phyloP scores from a whole-genome alignment of 2,888 invertebrate species.

The Netelia fuscicornis region DNA sequence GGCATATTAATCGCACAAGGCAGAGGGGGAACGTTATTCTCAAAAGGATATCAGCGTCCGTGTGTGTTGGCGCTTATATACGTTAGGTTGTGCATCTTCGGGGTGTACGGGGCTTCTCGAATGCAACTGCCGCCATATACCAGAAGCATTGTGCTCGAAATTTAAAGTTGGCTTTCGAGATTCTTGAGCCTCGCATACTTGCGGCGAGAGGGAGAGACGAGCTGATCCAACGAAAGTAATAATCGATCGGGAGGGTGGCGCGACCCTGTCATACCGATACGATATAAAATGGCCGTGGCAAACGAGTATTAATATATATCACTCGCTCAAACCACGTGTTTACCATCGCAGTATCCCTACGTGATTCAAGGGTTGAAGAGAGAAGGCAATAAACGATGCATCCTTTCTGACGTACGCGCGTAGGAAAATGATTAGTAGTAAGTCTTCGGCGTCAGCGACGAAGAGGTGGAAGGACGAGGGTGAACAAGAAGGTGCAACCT shows the following conservation, averaged over 20 bases:
- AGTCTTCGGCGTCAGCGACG: constrained; percentile 29
- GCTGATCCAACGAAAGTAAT: constrained; percentile 51
- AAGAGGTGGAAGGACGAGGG: constrained; percentile 42
- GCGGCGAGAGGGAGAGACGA: background rate
- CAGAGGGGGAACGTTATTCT: constrained; percentile 44
- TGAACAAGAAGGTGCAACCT: constrained; percentile 66
- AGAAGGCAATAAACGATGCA: constrained; percentile 63
- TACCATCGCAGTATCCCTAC: background rate
- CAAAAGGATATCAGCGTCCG: constrained; percentile 40
- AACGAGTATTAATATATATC: constrained; percentile 62
- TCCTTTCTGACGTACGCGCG: constrained; percentile 61
- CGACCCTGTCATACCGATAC: constrained; percentile 54
- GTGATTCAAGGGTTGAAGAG: constrained; percentile 2
- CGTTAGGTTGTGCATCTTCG: background rate
- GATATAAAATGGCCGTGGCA: constrained; percentile 46
- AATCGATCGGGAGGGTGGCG: constrained; percentile 58
- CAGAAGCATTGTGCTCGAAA: constrained; percentile 59
- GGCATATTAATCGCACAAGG: constrained; percentile 65
- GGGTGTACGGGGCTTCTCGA: background rate
- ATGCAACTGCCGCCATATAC: background rate
- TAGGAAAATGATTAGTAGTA: constrained; percentile 66
- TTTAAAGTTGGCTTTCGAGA: constrained; percentile 36
- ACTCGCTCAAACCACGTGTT: constrained; percentile 26
- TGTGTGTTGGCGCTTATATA: background rate
- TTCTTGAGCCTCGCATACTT: constrained; percentile 12